Evolutionary conservation across 2,888 invertebrate genomes (phyloP), one percentile per base, ranked within the genome.

Genomic region (Phlogophora meticulosa): DNA sequence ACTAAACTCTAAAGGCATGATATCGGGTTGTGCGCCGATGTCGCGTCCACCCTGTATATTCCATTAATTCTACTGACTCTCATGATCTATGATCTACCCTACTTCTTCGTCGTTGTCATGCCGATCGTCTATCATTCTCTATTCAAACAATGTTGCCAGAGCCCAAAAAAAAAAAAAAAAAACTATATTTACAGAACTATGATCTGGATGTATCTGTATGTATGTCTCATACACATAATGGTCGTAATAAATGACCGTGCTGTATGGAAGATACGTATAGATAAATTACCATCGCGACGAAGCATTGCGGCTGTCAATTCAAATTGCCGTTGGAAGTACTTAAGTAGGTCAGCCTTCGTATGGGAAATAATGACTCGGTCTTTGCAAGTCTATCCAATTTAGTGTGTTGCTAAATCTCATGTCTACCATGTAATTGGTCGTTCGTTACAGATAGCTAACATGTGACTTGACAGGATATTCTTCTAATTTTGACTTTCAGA

Each of bases 261-360:
- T 36, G n/a, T 59, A 32, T 10, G 24, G 15, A 48, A 53, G 46
- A 69, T 28, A 28, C 10, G 38, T 32, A 10, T 24, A 24, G 48
- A 76, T 24, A 56, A 52, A 58, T 58, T 15, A 45, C 49, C 20
- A 11, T 22, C 2, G 38, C 24, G 38, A 53, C 17, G 22, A 22
- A 57, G 24, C 36, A 58, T 48, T 52, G 55, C 42, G 55, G 7
- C 10, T 56, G 70, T 42, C 76, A 59, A 17, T 76, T 34, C 36
- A 45, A 59, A 59, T 76, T 58, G 76, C 34, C 69, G 58, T 45
- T 72, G 17, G 28, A 53, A 51, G 53, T 64, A 42, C 65, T 7
- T 52, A 48, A 40, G 43, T 75, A 48, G 76, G 56, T 69, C 73
- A 34, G 43, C 52, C 38, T 74, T 66, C 28, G 48, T 38, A 42